A percentile compares a stretch with the other conserved stretches of the same genome.
phyloP scores from a whole-genome alignment of 2,888 invertebrate genomes.

The Melanotus villosus region DNA sequence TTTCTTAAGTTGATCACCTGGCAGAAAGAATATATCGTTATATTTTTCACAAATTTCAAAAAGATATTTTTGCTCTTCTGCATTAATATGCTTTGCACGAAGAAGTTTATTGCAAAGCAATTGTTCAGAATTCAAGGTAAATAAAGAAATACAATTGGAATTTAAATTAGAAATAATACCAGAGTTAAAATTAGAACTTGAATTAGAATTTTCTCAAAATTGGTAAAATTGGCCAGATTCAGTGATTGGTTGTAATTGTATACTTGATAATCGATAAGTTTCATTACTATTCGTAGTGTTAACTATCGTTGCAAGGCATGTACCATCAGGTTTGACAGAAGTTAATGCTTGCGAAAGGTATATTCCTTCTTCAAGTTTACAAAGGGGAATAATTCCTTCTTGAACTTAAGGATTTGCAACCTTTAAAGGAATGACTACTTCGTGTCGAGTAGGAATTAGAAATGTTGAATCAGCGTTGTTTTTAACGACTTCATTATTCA shows the following conservation, averaged over 20 bases:
- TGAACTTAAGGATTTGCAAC: conserved; percentile 1
- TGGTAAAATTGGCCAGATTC: too few relatives aligned
- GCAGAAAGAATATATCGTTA: not conserved
- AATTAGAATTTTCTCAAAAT: too few relatives aligned
- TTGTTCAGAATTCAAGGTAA: not conserved
- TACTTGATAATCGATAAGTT: not conserved
- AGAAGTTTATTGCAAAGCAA: not conserved
- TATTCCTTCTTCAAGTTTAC: not conserved
- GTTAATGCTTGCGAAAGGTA: not conserved
- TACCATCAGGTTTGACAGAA: not conserved
- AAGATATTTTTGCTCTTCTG: not conserved
- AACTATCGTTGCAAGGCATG: conserved; percentile 5
- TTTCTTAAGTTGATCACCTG: not conserved
- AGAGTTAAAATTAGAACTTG: too few relatives aligned
- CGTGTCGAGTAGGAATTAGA: not conserved
- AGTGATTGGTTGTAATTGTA: not conserved
- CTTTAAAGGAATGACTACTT: not conserved
- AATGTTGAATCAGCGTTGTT: not conserved
- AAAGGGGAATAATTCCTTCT: not conserved
- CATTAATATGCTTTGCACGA: not conserved
- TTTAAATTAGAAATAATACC: not conserved
- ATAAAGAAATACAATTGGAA: not conserved
- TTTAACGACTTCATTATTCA: too few relatives aligned
- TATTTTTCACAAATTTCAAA: not conserved
- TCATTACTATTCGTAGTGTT: not conserved